Percentiles rank a stretch among this genome's conserved stretches.
Evolutionary conservation across 1,140 invertebrate species (phyloP).

Genomic region (Hypothenemus hampei): DNA sequence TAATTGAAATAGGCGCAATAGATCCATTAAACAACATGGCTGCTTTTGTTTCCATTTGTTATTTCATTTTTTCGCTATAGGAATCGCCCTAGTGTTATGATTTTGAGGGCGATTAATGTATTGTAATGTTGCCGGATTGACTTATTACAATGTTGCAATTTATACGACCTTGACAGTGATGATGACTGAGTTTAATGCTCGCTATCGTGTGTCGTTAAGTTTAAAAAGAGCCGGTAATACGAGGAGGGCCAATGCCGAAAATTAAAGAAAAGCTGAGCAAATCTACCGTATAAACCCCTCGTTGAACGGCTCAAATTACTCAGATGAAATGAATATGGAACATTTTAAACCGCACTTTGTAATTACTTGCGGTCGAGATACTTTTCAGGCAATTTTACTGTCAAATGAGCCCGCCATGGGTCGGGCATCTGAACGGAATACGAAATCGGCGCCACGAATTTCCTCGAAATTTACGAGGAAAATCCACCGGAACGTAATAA

Average conservation of each 20-base stretch:
- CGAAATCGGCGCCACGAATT: too few relatives aligned
- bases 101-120: constrained; percentile 29
- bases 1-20: constrained; percentile 40
- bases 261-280: constrained; percentile 44
- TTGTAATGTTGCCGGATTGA: too few relatives aligned
- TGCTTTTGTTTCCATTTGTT: constrained; percentile 41
- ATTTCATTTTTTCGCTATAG: constrained; percentile 25
- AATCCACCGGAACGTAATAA: too few relatives aligned
- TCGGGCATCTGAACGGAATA: background rate
- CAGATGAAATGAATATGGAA: constrained; percentile 38
- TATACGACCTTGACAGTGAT: too few relatives aligned
- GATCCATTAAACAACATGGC: constrained; percentile 39
- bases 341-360: constrained; percentile 36
- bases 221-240: constrained; percentile 29
- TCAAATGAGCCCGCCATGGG: constrained; percentile 16
- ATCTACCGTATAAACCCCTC: constrained; percentile 42
- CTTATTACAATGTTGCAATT: too few relatives aligned
- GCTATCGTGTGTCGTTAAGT: too few relatives aligned
- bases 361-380: constrained; percentile 35
- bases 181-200: too few relatives aligned
- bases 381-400: constrained; percentile 32
- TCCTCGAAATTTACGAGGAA: too few relatives aligned
- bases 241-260: constrained; percentile 32
- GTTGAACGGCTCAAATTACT: constrained; percentile 36
- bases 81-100: constrained; percentile 34